phyloP scores from a whole-genome alignment of 2,113 vertebrate species.

The Phycodurus eques region DNA sequence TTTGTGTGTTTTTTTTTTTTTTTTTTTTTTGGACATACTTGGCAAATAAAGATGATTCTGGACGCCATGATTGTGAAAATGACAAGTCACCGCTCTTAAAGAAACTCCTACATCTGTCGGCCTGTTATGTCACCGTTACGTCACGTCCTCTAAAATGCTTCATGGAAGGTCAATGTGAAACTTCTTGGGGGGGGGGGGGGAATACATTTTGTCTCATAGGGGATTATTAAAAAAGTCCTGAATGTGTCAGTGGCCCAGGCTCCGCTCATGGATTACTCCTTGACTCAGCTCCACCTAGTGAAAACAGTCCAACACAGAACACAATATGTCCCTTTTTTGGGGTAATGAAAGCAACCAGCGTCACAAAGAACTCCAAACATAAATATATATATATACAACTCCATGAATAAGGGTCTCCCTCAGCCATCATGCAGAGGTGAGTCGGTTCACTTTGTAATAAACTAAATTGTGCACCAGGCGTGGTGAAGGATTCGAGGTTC shows the following conservation, averaged over 20 bases:
- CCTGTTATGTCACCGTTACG: too few species aligned
- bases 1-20: too few species aligned
- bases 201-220: background rate
- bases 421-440: background rate
- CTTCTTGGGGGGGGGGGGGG: too few species aligned
- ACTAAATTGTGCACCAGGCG: constrained; percentile 3
- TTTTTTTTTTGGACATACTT: too few species aligned
- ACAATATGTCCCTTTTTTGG: background rate
- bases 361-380: background rate
- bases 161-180: too few species aligned
- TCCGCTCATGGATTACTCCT: background rate
- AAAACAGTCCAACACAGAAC: background rate
- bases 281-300: background rate
- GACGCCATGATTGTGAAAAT: too few species aligned
- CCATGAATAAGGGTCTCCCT: background rate
- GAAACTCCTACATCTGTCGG: too few species aligned
- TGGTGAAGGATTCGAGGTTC: background rate
- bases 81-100: too few species aligned
- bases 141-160: too few species aligned
- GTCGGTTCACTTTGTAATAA: background rate
- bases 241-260: background rate
- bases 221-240: background rate
- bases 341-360: background rate
- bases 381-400: background rate
- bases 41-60: too few species aligned